phyloP scores from a whole-genome alignment of 2,888 invertebrate species.

The Mycalesis mineus region DNA sequence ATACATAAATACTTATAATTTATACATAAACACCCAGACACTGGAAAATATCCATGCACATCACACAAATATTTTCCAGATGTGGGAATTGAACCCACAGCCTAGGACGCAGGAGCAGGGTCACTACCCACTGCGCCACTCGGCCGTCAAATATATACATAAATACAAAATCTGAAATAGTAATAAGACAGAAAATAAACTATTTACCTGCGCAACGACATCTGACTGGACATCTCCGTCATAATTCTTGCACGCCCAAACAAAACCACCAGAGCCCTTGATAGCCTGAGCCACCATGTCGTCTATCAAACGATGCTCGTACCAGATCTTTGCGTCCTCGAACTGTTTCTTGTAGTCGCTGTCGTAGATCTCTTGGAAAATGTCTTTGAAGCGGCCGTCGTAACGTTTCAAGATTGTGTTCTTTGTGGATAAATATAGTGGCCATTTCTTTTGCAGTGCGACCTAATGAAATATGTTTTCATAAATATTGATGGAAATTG shows the following conservation, averaged over 20 bases:
- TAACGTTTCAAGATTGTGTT: slow-evolving; percentile 93
- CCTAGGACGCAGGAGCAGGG: no score
- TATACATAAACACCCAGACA: no score
- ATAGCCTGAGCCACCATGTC: slow-evolving; percentile 94
- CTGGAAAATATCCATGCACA: no score
- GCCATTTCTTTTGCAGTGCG: slow-evolving; percentile 90
- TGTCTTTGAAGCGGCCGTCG: slow-evolving; percentile 94
- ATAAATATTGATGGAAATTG: not conserved
- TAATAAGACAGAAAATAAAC: no score
- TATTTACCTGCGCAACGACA: slow-evolving; percentile 83
- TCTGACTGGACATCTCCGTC: slow-evolving; percentile 95
- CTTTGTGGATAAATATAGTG: slow-evolving; percentile 93
- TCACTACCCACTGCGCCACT: no score
- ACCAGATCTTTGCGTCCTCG: slow-evolving; percentile 89
- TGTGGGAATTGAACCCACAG: no score
- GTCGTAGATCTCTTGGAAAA: slow-evolving; percentile 92
- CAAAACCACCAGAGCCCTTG: slow-evolving; percentile 90
- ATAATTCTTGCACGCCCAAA: slow-evolving; percentile 96
- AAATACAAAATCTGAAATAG: no score
- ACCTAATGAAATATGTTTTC: slow-evolving; percentile 56
- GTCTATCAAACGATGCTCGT: slow-evolving; percentile 93
- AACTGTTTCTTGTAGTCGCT: slow-evolving; percentile 85
- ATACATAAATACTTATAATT: no score
- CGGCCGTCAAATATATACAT: no score
- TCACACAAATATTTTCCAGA: no score